Evolutionary conservation across 2,113 vertebrate genomes (phyloP).

Genomic region (Heterocephalus glaber): DNA sequence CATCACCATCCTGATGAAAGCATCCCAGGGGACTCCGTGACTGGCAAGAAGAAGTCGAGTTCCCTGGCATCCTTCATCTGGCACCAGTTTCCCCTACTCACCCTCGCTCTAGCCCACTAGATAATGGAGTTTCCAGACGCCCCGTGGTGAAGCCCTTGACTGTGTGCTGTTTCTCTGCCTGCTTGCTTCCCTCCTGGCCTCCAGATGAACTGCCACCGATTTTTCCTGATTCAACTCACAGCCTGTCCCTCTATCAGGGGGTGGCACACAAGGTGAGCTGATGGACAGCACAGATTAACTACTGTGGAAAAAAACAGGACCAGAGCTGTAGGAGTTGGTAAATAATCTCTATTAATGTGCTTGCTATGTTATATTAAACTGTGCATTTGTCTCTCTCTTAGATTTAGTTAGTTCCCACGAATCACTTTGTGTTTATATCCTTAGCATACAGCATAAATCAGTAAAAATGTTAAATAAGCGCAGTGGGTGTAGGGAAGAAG

Average conservation of each 20-base stretch:
- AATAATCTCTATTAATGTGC: not conserved
- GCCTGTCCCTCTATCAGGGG: not conserved
- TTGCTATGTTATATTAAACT: not conserved
- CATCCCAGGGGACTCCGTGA: not conserved
- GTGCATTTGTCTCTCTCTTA: not conserved
- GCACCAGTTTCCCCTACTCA: not conserved
- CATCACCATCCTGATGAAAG: conserved; percentile 15
- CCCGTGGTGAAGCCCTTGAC: not conserved
- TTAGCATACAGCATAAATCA: not conserved
- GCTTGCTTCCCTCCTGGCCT: not conserved
- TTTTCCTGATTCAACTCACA: not conserved
- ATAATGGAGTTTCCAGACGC: not conserved
- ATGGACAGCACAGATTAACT: not conserved
- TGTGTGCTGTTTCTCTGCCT: not conserved
- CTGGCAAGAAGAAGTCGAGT: not conserved
- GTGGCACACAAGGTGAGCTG: not conserved
- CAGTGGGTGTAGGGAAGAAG: not conserved
- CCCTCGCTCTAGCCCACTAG: not conserved
- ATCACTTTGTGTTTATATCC: not conserved
- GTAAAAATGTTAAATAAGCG: not conserved
- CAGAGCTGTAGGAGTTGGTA: not conserved
- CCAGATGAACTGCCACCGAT: not conserved
- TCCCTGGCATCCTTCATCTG: not conserved
- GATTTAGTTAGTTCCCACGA: not conserved
- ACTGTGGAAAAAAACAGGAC: not conserved